Percentiles rank a stretch among this genome's conserved stretches.
phyloP scores from a whole-genome alignment of 2,797 vertebrate species.

The Numenius phaeopus region DNA sequence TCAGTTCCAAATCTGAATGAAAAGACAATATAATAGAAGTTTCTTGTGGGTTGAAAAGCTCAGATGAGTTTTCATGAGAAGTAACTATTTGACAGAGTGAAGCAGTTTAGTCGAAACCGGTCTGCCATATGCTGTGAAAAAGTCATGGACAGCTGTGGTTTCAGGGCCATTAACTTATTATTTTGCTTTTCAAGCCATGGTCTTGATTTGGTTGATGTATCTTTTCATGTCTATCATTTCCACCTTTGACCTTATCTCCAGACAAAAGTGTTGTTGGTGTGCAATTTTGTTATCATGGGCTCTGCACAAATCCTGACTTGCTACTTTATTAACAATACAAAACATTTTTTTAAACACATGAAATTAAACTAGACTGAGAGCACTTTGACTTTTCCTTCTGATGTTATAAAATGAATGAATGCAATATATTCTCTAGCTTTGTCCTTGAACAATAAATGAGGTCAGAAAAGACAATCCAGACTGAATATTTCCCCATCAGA shows the following conservation, averaged over 20 bases:
- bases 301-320: background rate
- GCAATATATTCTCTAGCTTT: background rate
- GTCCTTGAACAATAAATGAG: background rate
- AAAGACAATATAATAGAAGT: conserved; percentile 1
- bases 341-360: background rate
- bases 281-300: background rate
- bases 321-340: background rate
- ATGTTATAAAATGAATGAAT: background rate
- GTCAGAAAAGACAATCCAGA: background rate
- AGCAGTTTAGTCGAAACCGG: background rate
- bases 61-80: conserved; percentile 3
- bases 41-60: conserved; percentile 9
- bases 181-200: conserved; percentile 24
- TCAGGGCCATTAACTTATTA: background rate
- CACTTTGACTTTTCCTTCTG: background rate
- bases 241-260: background rate
- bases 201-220: background rate
- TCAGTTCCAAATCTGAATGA: conserved; percentile 2
- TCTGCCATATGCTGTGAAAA: background rate
- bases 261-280: background rate
- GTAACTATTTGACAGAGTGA: background rate
- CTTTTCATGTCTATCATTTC: background rate
- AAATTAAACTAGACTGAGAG: background rate
- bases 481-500: background rate
- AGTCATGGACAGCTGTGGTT: background rate